These are phyloP conservation scores for Phyllostomus hastatus DNA, from an alignment of 2,113 vertebrate species.

Conservation along the genomic window DNA sequence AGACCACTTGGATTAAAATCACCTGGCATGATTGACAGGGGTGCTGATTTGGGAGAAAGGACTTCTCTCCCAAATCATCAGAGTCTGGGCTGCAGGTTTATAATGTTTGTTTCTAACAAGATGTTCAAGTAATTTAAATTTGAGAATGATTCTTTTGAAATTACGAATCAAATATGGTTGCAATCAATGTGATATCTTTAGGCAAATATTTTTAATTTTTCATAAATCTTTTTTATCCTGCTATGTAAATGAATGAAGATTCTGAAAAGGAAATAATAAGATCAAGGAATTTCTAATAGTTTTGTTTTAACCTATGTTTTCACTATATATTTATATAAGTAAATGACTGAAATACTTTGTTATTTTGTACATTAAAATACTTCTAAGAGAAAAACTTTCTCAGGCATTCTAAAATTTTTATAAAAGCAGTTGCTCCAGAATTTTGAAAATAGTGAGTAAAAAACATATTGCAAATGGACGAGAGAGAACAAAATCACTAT, in stretches of 20 bases:
- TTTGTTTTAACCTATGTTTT: neutral
- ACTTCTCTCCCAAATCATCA: neutral
- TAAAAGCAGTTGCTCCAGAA: neutral
- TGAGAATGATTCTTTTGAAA: neutral
- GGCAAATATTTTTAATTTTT: neutral
- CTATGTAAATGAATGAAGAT: neutral
- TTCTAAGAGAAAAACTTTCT: neutral
- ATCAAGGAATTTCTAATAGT: neutral
- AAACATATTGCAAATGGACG: neutral
- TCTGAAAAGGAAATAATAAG: neutral
- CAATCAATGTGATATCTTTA: neutral
- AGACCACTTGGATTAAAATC: neutral
- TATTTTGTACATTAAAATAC: neutral
- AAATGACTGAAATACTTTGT: neutral
- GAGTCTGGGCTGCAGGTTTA: neutral
- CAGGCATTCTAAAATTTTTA: neutral
- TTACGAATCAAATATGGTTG: neutral
- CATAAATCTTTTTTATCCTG: neutral
- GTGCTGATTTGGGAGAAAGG: neutral
- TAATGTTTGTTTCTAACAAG: neutral
- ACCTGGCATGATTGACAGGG: neutral
- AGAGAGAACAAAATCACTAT: neutral
- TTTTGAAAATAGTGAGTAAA: conserved; percentile 2
- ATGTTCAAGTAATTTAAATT: neutral
- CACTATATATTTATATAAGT: neutral